Evolutionary conservation across 2,888 invertebrate species (phyloP).

Genomic region (Leucania comma): DNA sequence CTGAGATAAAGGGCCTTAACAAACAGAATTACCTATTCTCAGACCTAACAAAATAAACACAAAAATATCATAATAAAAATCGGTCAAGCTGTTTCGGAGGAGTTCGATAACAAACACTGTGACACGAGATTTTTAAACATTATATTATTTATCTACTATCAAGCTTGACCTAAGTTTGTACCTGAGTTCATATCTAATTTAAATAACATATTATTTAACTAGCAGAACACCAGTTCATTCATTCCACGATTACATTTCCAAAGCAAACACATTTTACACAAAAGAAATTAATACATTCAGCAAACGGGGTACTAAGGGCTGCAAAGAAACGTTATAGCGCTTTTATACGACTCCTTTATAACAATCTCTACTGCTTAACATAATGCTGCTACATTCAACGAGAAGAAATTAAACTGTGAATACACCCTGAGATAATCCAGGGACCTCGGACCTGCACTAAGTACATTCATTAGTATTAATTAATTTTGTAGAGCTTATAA

Average conservation of each 20-base stretch:
- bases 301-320: slow-evolving; percentile 57
- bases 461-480: slow-evolving; percentile 78
- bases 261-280: slow-evolving; percentile 33
- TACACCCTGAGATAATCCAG: slow-evolving; percentile 67
- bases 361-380: slow-evolving; percentile 68
- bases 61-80: too few species aligned
- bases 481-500: slow-evolving; percentile 75
- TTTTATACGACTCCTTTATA: slow-evolving; percentile 64
- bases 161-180: neutral
- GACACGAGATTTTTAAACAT: too few species aligned
- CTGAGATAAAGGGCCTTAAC: too few species aligned
- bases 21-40: too few species aligned
- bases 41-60: too few species aligned
- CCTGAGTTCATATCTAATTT: neutral
- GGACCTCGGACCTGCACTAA: slow-evolving; percentile 62
- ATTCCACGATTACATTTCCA: slow-evolving; percentile 26
- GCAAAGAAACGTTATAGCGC: slow-evolving; percentile 56
- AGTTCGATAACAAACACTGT: too few species aligned
- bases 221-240: slow-evolving; percentile 8
- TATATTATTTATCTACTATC: too few species aligned
- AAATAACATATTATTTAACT: neutral
- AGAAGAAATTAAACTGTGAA: slow-evolving; percentile 75
- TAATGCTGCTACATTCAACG: slow-evolving; percentile 71
- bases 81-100: too few species aligned
- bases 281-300: slow-evolving; percentile 63